Percentiles rank a stretch among this genome's conserved stretches.
Evolutionary conservation across 2,888 invertebrate genomes (phyloP).

Genomic region (Lymantria monacha): DNA sequence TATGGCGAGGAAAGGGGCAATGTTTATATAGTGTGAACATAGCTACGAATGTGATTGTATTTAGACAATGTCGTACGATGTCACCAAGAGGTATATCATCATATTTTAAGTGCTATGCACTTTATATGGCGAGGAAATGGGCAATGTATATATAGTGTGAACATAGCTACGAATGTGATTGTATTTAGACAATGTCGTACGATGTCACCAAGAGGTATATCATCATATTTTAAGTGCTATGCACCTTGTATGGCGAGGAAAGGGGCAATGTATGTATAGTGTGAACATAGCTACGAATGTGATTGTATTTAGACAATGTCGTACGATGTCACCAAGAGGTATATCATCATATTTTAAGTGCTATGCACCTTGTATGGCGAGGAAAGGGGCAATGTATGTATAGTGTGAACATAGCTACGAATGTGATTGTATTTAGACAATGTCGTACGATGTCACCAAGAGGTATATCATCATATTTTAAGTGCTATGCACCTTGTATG

Average conservation of each 20-base stretch:
- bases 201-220: slow-evolving; percentile 7
- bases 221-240: not conserved
- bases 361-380: not conserved
- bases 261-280: slow-evolving; percentile 1
- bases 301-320: slow-evolving; percentile 10
- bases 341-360: not conserved
- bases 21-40: slow-evolving; percentile 1
- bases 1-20: not conserved
- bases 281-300: slow-evolving; percentile 4
- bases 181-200: slow-evolving; percentile 8
- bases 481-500: slow-evolving; percentile 11
- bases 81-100: slow-evolving; percentile 4
- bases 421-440: slow-evolving; percentile 7
- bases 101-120: not conserved
- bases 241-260: not conserved
- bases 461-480: slow-evolving; percentile 6
- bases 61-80: slow-evolving; percentile 10
- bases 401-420: slow-evolving; percentile 2
- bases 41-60: slow-evolving; percentile 7
- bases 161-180: slow-evolving; percentile 7
- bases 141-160: slow-evolving; percentile 1
- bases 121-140: not conserved
- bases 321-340: slow-evolving; percentile 9
- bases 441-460: slow-evolving; percentile 11
- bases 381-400: slow-evolving; percentile 3